Base-by-base conservation (phyloP, 92 coral and sea anemone species). In the Umimayanthus chanpuru region DNA sequence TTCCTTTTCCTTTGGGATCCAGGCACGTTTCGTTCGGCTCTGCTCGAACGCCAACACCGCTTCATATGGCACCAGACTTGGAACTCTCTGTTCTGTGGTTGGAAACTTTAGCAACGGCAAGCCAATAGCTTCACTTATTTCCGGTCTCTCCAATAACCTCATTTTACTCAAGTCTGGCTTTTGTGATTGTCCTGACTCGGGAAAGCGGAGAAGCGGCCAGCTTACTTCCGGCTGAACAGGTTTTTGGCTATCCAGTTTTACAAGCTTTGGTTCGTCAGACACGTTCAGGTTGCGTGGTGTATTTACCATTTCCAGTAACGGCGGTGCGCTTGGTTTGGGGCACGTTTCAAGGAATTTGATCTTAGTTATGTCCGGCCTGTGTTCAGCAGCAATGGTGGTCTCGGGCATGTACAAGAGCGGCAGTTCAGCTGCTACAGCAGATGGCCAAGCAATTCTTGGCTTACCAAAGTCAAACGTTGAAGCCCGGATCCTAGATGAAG, bases 141-240 rank as follows among this genome's bases (percentile, higher is more conserved):
- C 80, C 0, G 95, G 94, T 5, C 86, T 73, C 82, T 90, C 91
- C 39, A 92, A 86, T 10, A 95, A 88, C 50, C 88, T 90, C 85
- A 93, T 88, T 67, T 90, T 89, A 67, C 84, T 90, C 21, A 92
- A 78, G 49, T 93, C 95, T 53, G 91, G 90, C 25, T 91, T 90
- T 20, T 89, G 85, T 20, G 87, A 65, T 23, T 82, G 88, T 26
- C 83, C 85, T 70, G 65, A 68, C 88, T 88, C 87, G 10, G 93
- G 93, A 73, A 90, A 73, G 47, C 87, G 95, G 16, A 94, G 91
- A 38, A 94, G 82, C 16, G 94, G 92, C 94, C 91, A 91, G 9
- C 83, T 86, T 20, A 79, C 30, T 6, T 49, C 64, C 29, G 29
- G 30, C 47, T 29, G 80, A 38, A 28, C 29, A 28, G 78, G 78